Base-by-base conservation (phyloP, 2,113 vertebrate genomes). In the Shinisaurus crocodilurus region DNA sequence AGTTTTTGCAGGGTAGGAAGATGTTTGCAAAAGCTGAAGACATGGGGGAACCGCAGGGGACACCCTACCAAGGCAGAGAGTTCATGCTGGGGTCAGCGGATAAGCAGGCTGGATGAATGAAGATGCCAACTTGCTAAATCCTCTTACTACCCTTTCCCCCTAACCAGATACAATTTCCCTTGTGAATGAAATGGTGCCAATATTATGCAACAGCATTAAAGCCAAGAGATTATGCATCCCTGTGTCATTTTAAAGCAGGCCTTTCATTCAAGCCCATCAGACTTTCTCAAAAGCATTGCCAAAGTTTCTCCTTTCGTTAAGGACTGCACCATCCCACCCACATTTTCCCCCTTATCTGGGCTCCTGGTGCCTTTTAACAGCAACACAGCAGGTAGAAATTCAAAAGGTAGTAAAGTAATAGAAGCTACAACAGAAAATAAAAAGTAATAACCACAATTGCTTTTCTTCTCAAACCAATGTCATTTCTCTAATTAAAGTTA, bases 181-280 rank as follows among this genome's bases (percentile, higher is more conserved):
- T 77, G 70, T 94, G 90, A 95, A 95, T 92, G 94, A 95, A 84
- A 92, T 90, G 57, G 84, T 91, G 88, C 91, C 90, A 91, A 74
- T 92, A 93, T 96, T 96, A 96, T 92, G 76, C 82, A 96, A 96
- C 89, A 92, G 93, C 92, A 92, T 93, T 95, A 94, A 88, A 94
- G 8, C 7, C 67, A 89, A 92, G 88, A 88, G 93, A 95, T 95
- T 95, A 93, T 80, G 92, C 0, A 0, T 76, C 23, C 50, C 90
- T 90, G 54, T 89, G 88, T 45, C 40, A 82, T 74, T 89, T 60
- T 72, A 43, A 89, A 82, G 9, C 77, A 72, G 23, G 48, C 20
- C 20, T 82, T 82, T 70, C 67, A 74, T 82, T 82, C 50, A 72
- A 54, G 65, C 23, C 37, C 54, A 83, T n/a, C 50, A 76, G 88